Evolutionary conservation across 1,140 invertebrate genomes (phyloP).

Genomic region (Ips typographus): DNA sequence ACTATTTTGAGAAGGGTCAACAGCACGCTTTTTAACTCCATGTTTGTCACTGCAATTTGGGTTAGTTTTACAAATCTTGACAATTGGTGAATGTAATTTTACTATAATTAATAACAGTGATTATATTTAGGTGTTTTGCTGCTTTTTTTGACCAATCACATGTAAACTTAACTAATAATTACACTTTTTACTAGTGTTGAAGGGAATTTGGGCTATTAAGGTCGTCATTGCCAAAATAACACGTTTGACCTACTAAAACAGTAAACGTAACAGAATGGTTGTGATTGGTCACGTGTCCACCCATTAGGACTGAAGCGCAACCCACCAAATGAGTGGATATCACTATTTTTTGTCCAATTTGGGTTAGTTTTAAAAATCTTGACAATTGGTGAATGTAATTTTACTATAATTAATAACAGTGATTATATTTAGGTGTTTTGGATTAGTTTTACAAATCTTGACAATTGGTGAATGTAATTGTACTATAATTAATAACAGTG

Average conservation of each 20-base stretch:
- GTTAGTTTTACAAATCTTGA: neutral
- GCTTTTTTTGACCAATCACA: no score
- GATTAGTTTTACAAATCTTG: no score
- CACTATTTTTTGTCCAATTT: slow-evolving; percentile 44
- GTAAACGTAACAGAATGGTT: slow-evolving; percentile 21
- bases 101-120: neutral
- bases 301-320: slow-evolving; percentile 44
- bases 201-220: no score
- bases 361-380: no score
- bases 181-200: no score
- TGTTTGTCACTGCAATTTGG: slow-evolving; percentile 7
- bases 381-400: neutral
- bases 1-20: slow-evolving; percentile 49
- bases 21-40: slow-evolving; percentile 48
- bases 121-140: neutral
- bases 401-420: neutral
- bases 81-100: neutral
- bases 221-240: no score
- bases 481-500: neutral
- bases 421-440: slow-evolving; percentile 1
- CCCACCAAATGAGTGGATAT: slow-evolving; percentile 46
- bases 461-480: no score
- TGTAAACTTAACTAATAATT: neutral
- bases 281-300: slow-evolving; percentile 44
- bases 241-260: no score